A percentile compares a stretch with the other conserved stretches of the same genome.
phyloP scores from a whole-genome alignment of 2,888 invertebrate species.

The Eupithecia dodoneata region DNA sequence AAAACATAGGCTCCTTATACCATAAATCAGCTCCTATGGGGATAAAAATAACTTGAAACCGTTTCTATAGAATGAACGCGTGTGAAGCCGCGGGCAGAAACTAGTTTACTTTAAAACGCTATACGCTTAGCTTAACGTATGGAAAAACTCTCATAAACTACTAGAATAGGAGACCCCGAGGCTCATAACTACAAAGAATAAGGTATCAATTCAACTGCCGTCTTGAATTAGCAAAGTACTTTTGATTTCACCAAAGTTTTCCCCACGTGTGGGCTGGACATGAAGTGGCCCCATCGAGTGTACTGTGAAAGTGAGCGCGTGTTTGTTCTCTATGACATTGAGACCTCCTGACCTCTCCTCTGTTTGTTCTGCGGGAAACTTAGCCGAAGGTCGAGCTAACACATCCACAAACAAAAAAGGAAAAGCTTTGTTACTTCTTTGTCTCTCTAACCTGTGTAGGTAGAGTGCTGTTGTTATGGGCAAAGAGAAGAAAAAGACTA shows the following conservation, averaged over 20 bases:
- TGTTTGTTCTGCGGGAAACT: constrained; percentile 39
- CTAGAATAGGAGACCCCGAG: not conserved
- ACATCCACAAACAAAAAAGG: not conserved
- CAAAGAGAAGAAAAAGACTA: not conserved
- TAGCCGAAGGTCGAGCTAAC: constrained; percentile 21
- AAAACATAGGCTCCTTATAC: too few species aligned
- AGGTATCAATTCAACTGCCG: not conserved
- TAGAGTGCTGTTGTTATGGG: not conserved
- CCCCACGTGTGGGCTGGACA: constrained; percentile 31
- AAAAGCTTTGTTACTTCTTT: not conserved
- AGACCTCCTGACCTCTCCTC: constrained; percentile 34
- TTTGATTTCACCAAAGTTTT: constrained; percentile 1
- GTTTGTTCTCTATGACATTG: constrained; percentile 37
- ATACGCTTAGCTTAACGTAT: too few species aligned
- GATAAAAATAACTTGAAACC: too few species aligned
- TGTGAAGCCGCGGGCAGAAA: too few species aligned
- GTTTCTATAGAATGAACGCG: too few species aligned
- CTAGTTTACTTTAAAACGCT: too few species aligned
- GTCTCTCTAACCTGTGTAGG: not conserved
- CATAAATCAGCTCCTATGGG: too few species aligned
- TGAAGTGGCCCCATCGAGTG: not conserved
- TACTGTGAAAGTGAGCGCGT: constrained; percentile 35
- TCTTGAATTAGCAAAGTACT: not conserved
- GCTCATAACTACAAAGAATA: not conserved
- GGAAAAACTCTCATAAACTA: not conserved